Conservation (phyloP, 2,888 invertebrate genomes). For the Dryadula phaetusa region DNA sequence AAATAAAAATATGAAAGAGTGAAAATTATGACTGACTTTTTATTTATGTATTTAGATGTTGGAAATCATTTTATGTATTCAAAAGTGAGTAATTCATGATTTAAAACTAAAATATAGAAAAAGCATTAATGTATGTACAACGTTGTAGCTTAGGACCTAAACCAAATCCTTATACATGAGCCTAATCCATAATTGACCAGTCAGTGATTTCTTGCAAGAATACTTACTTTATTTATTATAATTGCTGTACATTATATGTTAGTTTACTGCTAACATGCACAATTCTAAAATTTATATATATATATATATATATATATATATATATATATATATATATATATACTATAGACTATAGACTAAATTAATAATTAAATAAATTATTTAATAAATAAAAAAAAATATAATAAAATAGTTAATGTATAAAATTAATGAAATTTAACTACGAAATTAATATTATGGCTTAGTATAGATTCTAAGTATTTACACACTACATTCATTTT, state of each 20-base stretch:
- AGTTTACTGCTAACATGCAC: neutral
- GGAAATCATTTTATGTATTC: neutral
- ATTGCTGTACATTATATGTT: constrained; percentile 12
- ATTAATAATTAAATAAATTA: too few relatives aligned
- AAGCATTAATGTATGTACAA: constrained; percentile 72
- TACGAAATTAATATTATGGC: neutral
- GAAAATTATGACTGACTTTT: neutral
- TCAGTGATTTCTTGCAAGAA: constrained; percentile 75
- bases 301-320: neutral
- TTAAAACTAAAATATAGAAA: constrained; percentile 28
- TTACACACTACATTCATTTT: constrained; percentile 26
- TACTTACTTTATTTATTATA: constrained; percentile 49
- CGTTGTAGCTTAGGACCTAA: constrained; percentile 61
- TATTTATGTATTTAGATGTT: neutral
- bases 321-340: too few relatives aligned
- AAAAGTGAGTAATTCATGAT: constrained; percentile 8
- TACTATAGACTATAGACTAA: too few relatives aligned
- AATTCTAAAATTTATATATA: neutral
- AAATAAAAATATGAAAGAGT: too few relatives aligned
- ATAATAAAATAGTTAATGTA: neutral
- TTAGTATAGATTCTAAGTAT: constrained; percentile 17
- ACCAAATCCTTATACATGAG: constrained; percentile 72
- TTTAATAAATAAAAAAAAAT: neutral
- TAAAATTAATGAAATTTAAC: neutral
- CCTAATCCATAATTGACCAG: constrained; percentile 84